Evolutionary conservation across 2,797 vertebrate species (phyloP), one percentile per base, ranked within the genome.

Genomic region (Silurus aristotelis): DNA sequence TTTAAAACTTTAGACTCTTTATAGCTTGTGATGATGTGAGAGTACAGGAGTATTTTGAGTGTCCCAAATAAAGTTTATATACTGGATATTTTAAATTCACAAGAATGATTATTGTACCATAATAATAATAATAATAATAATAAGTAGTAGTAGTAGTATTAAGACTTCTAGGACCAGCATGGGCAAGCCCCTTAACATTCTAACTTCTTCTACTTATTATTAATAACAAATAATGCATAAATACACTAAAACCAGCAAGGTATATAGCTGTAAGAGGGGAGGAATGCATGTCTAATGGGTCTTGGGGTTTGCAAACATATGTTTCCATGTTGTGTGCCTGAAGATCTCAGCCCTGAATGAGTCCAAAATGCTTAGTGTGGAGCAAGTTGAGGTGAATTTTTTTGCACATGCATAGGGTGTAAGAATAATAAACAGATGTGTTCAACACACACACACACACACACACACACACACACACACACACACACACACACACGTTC

Each of bases 401-500:
- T 85, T 80, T 80, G 55, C 38, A 71, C 25, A 64, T 66, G 46
- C 64, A 8, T 12, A 60, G 31, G 55, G 46, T 84, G 64, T 55
- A 84, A 31, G 55, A 85, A 85, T 72, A 85, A 64, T 85, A 80
- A 85, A 80, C 77, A 85, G 84, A 85, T 85, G 77, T 72, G 64
- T 27, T 80, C 38, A 72, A 14, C 12, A n/a, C 27, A 67, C 25
- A 60, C 64, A 82, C 48, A 52, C 48, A 52, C 48, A 52, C 48
- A 52, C 48, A 52, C 48, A 52, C 48, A 52, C 48, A 52, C 27
- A 67, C 15, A 66, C 60, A 52, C 56, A 61, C 82, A 83, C 56
- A 75, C 83, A 55, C 72, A 58, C 73, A 77, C 73, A 76, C 73
- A 75, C 52, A 75, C 43, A 66, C 72, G 77, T 17, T 61, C 25